Conservation (phyloP, 35 echinoderm and acorn worm species). For the Acanthaster planci region DNA sequence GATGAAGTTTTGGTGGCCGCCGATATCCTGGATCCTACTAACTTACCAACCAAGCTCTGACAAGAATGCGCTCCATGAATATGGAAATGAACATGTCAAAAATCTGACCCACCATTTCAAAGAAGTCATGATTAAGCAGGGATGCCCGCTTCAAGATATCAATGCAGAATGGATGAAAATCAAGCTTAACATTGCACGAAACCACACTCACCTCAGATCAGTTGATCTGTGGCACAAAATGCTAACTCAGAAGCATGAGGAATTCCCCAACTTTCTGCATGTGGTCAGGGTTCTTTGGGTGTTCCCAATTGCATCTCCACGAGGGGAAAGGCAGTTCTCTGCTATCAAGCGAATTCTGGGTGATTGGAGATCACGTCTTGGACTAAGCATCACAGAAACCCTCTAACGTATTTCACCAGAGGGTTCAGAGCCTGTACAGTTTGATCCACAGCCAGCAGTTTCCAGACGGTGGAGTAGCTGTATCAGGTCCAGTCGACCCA, state of each 20-base stretch:
- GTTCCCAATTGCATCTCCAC: conserved; percentile 44
- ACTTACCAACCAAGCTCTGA: conserved; percentile 19
- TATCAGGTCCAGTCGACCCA: neutral
- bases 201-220: conserved; percentile 4
- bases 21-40: conserved; percentile 37
- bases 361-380: conserved; percentile 56
- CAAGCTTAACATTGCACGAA: conserved; percentile 17
- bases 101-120: conserved; percentile 31
- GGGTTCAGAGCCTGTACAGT: conserved; percentile 34
- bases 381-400: conserved; percentile 30
- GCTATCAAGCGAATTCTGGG: conserved; percentile 46
- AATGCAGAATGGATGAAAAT: conserved; percentile 32
- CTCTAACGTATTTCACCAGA: conserved; percentile 52
- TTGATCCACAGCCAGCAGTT: conserved; percentile 35
- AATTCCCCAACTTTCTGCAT: conserved; percentile 37
- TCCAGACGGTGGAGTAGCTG: conserved; percentile 42
- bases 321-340: conserved; percentile 51
- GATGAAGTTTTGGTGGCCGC: conserved; percentile 30
- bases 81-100: conserved; percentile 41
- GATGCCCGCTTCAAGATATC: conserved; percentile 26
- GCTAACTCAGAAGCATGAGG: neutral
- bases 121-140: conserved; percentile 9
- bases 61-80: conserved; percentile 1
- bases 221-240: conserved; percentile 27
- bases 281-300: conserved; percentile 43